Evolutionary conservation across 2,113 vertebrate genomes (phyloP).

Genomic region (Microtus oregoni): DNA sequence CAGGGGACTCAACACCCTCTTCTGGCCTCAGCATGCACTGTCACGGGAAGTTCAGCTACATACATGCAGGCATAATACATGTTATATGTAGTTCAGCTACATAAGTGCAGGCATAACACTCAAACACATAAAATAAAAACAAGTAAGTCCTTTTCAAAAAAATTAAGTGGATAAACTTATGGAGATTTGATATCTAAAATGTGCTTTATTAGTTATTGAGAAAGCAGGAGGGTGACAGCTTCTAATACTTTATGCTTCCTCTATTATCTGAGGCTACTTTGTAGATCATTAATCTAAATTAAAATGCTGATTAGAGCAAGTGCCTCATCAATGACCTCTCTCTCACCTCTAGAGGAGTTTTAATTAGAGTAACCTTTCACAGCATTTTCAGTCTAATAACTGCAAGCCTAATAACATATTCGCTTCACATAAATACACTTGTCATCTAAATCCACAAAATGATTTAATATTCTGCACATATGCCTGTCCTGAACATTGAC

Average conservation of each 20-base stretch:
- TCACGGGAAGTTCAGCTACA: not conserved
- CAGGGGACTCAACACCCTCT: too few species aligned
- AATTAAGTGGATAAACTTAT: not conserved
- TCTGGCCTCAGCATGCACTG: not conserved
- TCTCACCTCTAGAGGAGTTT: constrained; percentile 70
- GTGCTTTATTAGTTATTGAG: not conserved
- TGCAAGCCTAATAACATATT: constrained; percentile 65
- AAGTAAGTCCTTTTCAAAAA: not conserved
- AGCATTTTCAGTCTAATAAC: constrained; percentile 77
- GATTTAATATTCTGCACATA: not conserved
- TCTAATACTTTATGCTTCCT: constrained; percentile 34
- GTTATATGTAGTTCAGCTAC: not conserved
- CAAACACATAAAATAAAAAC: not conserved
- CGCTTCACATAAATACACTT: constrained; percentile 55
- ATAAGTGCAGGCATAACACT: not conserved
- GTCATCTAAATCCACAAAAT: not conserved
- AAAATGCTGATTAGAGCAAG: constrained; percentile 69
- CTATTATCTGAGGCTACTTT: constrained; percentile 52
- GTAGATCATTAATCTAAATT: constrained; percentile 66
- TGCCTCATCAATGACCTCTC: constrained; percentile 53
- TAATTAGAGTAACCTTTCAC: constrained; percentile 79
- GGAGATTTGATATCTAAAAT: not conserved
- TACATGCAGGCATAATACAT: too few species aligned
- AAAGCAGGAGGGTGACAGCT: constrained; percentile 16
- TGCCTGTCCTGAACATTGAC: not conserved